phyloP scores from a whole-genome alignment of 2,888 invertebrate genomes.

The Hymenopus coronatus region DNA sequence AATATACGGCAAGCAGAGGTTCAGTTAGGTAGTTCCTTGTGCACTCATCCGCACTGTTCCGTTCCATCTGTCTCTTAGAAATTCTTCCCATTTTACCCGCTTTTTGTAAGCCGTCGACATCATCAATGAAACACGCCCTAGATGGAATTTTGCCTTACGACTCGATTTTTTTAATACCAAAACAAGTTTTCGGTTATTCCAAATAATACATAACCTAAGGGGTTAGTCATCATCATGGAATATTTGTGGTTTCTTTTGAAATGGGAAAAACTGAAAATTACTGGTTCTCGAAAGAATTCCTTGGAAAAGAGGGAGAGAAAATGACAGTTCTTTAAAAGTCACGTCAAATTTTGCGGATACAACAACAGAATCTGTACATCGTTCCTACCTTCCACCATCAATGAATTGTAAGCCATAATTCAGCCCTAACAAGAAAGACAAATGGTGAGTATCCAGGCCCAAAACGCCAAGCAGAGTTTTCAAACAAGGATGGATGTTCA shows the following conservation, averaged over 20 bases:
- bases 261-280: background rate
- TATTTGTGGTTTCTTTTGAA: background rate
- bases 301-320: background rate
- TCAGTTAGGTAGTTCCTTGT: background rate
- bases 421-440: no score
- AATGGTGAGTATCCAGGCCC: no score
- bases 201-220: background rate
- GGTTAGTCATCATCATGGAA: background rate
- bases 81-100: background rate
- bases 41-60: background rate
- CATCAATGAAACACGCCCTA: constrained; percentile 5
- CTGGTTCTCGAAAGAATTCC: background rate
- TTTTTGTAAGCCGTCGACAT: background rate
- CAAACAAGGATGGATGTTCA: no score
- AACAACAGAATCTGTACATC: background rate
- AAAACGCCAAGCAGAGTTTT: no score
- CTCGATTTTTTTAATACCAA: background rate
- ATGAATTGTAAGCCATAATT: background rate
- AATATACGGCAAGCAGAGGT: background rate
- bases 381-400: background rate
- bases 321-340: background rate
- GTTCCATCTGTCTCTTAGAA: background rate
- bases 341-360: background rate
- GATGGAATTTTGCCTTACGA: background rate
- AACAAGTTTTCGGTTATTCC: constrained; percentile 9